phyloP scores from a whole-genome alignment of 2,888 invertebrate genomes.

The Nycteola revayana region DNA sequence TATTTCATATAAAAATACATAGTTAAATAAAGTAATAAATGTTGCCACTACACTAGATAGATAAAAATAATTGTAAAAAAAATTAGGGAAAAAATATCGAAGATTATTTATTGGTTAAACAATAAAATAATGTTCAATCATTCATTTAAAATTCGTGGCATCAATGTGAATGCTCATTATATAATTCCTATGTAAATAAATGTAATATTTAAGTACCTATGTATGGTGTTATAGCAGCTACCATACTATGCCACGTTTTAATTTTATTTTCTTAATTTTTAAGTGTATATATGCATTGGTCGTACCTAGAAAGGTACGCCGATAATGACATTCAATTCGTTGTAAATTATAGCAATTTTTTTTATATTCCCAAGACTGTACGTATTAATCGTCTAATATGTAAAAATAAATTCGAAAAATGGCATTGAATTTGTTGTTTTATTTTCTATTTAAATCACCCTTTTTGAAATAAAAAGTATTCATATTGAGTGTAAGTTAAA shows the following conservation, averaged over 20 bases:
- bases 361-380: constrained; percentile 79
- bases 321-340: constrained; percentile 46
- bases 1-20: constrained; percentile 14
- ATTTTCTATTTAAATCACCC: constrained; percentile 35
- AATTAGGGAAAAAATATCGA: constrained; percentile 50
- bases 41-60: constrained; percentile 68
- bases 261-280: constrained; percentile 32
- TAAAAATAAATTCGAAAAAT: constrained; percentile 74
- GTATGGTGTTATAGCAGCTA: constrained; percentile 27
- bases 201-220: constrained; percentile 37
- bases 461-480: no score
- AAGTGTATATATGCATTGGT: constrained; percentile 43
- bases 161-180: constrained; percentile 45
- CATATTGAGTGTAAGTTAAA: no score
- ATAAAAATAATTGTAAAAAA: constrained; percentile 70
- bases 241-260: constrained; percentile 35
- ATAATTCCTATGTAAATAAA: constrained; percentile 75
- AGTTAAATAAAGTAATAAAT: constrained; percentile 38
- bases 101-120: constrained; percentile 37
- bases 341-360: constrained; percentile 70
- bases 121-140: no score
- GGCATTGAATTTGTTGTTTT: constrained; percentile 61
- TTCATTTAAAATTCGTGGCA: no score
- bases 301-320: constrained; percentile 33
- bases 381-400: constrained; percentile 77